These are phyloP conservation scores for Pheosia gnoma DNA, from an alignment of 2,888 invertebrate genomes.

Conservation along the genomic window DNA sequence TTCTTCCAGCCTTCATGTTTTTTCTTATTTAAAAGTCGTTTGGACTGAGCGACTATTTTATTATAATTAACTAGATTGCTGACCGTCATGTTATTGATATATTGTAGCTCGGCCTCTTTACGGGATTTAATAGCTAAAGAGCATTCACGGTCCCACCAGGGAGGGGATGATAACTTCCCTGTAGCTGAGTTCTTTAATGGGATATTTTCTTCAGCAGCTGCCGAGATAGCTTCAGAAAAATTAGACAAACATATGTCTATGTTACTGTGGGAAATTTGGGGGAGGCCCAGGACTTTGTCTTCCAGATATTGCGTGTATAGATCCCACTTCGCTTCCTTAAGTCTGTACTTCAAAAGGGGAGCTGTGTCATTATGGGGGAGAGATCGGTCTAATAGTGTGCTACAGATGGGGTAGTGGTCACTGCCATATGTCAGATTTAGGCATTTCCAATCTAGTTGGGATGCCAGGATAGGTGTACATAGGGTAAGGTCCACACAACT, in stretches of 20 bases:
- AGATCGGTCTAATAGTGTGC: background rate
- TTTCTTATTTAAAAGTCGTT: background rate
- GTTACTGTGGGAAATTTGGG: background rate
- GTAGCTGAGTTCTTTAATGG: background rate
- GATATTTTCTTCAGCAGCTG: background rate
- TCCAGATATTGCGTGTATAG: background rate
- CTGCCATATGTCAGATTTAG: background rate
- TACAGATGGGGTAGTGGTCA: conserved; percentile 3
- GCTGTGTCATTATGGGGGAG: background rate
- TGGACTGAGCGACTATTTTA: background rate
- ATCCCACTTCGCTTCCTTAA: background rate
- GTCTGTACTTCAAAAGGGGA: background rate
- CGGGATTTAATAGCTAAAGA: background rate
- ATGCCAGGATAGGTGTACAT: background rate
- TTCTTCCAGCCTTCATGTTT: background rate
- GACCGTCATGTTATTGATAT: background rate
- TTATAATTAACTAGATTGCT: background rate
- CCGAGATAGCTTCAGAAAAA: background rate
- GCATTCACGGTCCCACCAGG: conserved; percentile 6
- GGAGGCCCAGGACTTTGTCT: background rate
- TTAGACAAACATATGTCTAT: background rate
- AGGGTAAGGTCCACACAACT: background rate
- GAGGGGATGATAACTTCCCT: background rate
- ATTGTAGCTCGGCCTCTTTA: background rate
- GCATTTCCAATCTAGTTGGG: background rate